A percentile compares a stretch with the other conserved stretches of the same genome.
These are phyloP conservation scores for Pipra filicauda DNA, from an alignment of 2,113 vertebrate genomes.

Conservation along the genomic window DNA sequence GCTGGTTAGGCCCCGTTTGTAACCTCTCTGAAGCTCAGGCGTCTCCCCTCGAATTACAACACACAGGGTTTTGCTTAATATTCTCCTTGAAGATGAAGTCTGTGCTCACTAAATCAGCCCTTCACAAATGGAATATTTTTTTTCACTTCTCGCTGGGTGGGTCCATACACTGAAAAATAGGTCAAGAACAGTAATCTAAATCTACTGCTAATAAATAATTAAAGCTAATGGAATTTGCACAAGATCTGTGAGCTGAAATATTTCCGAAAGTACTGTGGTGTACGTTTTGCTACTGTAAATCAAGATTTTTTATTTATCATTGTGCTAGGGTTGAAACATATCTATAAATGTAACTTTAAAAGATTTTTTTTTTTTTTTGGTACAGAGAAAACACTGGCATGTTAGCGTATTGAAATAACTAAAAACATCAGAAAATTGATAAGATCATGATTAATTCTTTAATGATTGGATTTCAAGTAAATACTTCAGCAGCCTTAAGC, in stretches of 20 bases:
- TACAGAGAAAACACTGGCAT: not conserved
- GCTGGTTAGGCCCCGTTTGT: not conserved
- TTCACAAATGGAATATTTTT: constrained; percentile 71
- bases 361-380: not conserved
- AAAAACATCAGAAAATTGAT: not conserved
- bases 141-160: constrained; percentile 73
- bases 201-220: constrained; percentile 86
- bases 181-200: constrained; percentile 83
- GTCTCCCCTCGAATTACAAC: not conserved
- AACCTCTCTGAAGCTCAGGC: not conserved
- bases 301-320: constrained; percentile 77
- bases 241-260: constrained; percentile 76
- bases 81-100: constrained; percentile 29
- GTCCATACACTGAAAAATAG: constrained; percentile 75
- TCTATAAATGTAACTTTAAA: constrained; percentile 52
- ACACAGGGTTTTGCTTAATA: constrained; percentile 49
- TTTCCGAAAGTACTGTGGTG: constrained; percentile 63
- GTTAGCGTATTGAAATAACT: not conserved
- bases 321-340: constrained; percentile 37
- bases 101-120: constrained; percentile 56
- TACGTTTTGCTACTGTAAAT: constrained; percentile 65
- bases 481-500: constrained; percentile 17
- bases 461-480: constrained; percentile 22
- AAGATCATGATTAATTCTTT: not conserved
- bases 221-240: constrained; percentile 86